Evolutionary conservation across 1,140 invertebrate genomes (phyloP).

Genomic region (Hycleus cichorii): DNA sequence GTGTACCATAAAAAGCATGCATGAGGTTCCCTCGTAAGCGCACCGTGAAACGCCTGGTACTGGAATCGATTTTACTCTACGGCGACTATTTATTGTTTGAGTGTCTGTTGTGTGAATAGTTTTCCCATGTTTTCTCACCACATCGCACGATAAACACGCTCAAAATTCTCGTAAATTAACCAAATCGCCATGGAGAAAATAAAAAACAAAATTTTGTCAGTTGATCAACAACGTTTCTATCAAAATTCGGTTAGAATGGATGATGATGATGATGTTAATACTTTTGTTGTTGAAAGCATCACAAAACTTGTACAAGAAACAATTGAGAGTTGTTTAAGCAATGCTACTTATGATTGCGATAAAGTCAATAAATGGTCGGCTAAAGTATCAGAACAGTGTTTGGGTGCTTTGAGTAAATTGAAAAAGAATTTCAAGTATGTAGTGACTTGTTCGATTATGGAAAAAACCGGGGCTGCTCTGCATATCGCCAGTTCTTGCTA

Average conservation of each 20-base stretch:
- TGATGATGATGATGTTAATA: slow-evolving; percentile 34
- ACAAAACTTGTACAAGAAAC: slow-evolving; percentile 96
- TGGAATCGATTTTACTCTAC: too few relatives aligned
- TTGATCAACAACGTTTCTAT: not conserved
- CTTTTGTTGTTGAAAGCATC: slow-evolving; percentile 59
- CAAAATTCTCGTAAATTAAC: too few relatives aligned
- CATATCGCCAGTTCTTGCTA: slow-evolving; percentile 97
- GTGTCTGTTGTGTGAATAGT: too few relatives aligned
- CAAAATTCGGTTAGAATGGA: slow-evolving; percentile 24
- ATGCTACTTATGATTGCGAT: slow-evolving; percentile 88
- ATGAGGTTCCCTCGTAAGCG: too few relatives aligned
- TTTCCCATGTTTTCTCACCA: too few relatives aligned
- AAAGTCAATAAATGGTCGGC: slow-evolving; percentile 98
- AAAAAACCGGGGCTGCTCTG: slow-evolving; percentile 94
- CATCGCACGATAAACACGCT: too few relatives aligned
- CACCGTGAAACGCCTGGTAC: too few relatives aligned
- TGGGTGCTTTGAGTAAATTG: slow-evolving; percentile 84
- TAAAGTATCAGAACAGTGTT: slow-evolving; percentile 86
- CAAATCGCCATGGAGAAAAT: too few relatives aligned
- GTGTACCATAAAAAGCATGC: too few relatives aligned
- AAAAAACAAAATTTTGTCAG: too few relatives aligned
- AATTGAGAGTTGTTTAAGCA: slow-evolving; percentile 89
- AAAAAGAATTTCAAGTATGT: slow-evolving; percentile 87
- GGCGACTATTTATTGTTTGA: too few relatives aligned
- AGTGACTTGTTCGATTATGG: slow-evolving; percentile 96